Evolutionary conservation across 1,140 invertebrate species (phyloP), one percentile per base, ranked within the genome.

Genomic region (Aleiodes sp.): DNA sequence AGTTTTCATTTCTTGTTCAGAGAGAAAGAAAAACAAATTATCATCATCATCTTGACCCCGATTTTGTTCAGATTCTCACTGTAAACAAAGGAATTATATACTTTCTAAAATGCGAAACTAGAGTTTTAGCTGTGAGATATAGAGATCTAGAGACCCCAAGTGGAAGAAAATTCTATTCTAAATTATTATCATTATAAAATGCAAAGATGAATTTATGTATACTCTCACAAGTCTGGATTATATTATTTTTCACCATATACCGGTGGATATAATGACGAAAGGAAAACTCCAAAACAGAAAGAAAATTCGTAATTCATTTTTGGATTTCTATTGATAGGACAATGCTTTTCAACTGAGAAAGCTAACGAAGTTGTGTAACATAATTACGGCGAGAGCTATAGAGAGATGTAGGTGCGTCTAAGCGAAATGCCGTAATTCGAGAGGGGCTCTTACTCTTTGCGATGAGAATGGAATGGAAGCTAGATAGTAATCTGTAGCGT

Each of bases 1-100:
- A 75, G 73, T 78, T 74, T 78, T 75, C 75, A 71, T 80, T 80
- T 80, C 74, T 67, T 74, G 41, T 43, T 1, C 14, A 39, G 35
- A 37, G 29, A 21, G 12, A 16, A 66, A 61, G 8, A 39, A 59
- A 59, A n/a, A 21, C 1, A 57, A 16, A 59, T 12, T 41, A 6
- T 39, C 28, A n/a, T 31, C 46, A 52, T 26, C 33, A 26, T 26
- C 33, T 24, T 65, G 35, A 31, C 29, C 28, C 16, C 26, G 26
- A 59, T 29, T 28, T 14, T 59, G 28, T 59, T n/a, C 28, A 12
- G 24, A 28, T 59, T 59, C 56, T 8, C 28, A 59, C 28, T 56
- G 24, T 59, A 12, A 59, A 59, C 2, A 59, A 59, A n/a, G n/a
- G n/a, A n/a, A 29, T 16, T 14, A 4, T 59, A 1, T n/a, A 59